Evolutionary conservation across 2,113 vertebrate genomes (phyloP).

Genomic region (Tangachromis dhanisi): DNA sequence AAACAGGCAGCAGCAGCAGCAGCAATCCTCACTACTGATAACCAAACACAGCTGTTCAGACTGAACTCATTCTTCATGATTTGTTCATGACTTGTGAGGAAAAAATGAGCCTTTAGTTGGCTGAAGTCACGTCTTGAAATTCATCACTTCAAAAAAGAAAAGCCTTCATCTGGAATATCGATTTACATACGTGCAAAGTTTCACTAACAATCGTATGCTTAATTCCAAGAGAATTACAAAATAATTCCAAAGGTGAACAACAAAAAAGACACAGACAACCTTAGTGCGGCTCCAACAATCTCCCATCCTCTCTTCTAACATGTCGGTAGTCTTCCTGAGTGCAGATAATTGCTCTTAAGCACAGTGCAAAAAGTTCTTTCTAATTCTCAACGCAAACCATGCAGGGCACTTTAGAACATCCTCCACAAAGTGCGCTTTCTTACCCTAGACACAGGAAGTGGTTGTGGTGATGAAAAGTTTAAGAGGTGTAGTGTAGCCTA

Average conservation of each 20-base stretch:
- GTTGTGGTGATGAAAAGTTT: slow-evolving; percentile 19
- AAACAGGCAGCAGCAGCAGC: neutral
- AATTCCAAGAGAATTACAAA: neutral
- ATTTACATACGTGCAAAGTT: neutral
- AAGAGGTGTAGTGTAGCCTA: neutral
- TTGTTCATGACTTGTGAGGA: slow-evolving; percentile 10
- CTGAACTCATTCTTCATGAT: slow-evolving; percentile 23
- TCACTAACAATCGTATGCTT: neutral
- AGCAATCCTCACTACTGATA: slow-evolving; percentile 8
- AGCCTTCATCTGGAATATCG: neutral
- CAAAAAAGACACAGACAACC: slow-evolving; percentile 21
- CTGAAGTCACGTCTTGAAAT: slow-evolving; percentile 7
- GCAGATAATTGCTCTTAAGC: neutral
- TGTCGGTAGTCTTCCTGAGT: slow-evolving; percentile 21
- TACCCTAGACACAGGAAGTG: slow-evolving; percentile 50
- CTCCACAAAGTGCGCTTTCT: neutral
- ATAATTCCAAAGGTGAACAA: neutral
- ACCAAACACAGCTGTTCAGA: slow-evolving; percentile 41
- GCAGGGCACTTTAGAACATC: neutral
- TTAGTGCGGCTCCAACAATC: slow-evolving; percentile 67
- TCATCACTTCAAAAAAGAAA: neutral
- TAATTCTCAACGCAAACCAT: neutral
- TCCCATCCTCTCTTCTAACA: slow-evolving; percentile 74
- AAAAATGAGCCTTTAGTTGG: slow-evolving; percentile 25
- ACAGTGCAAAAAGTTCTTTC: neutral